Evolutionary conservation across 2,113 vertebrate genomes (phyloP).

Genomic region (Pongo abelii): DNA sequence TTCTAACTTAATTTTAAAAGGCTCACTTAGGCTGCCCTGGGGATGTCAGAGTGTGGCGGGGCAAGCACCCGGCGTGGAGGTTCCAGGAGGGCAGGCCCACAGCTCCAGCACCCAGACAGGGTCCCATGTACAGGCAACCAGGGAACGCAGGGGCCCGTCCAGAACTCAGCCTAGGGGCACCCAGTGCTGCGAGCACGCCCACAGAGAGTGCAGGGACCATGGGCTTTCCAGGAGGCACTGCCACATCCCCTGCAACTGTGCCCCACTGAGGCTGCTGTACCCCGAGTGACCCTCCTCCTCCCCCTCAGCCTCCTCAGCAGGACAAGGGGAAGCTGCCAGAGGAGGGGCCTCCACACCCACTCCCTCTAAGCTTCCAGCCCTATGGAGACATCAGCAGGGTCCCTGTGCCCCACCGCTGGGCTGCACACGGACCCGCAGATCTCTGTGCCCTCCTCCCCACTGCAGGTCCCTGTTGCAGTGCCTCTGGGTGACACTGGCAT

Average conservation of each 20-base stretch:
- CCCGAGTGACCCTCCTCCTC: rapidly evolving
- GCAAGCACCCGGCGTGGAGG: background rate
- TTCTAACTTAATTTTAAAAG: background rate
- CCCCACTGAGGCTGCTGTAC: background rate
- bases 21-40: background rate
- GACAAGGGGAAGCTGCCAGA: background rate
- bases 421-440: background rate
- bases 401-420: no score
- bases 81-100: no score
- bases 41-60: background rate
- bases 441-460: background rate
- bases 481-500: background rate
- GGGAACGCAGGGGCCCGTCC: rapidly evolving
- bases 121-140: background rate
- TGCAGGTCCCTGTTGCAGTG: background rate
- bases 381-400: no score
- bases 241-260: rapidly evolving
- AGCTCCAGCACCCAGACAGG: background rate
- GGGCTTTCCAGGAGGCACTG: background rate
- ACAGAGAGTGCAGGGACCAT: rapidly evolving
- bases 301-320: background rate
- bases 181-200: rapidly evolving
- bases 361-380: background rate
- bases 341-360: background rate
- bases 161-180: background rate